These are phyloP conservation scores for Atrina japonica DNA, from an alignment of 2,888 invertebrate genomes.

Conservation along the genomic window DNA sequence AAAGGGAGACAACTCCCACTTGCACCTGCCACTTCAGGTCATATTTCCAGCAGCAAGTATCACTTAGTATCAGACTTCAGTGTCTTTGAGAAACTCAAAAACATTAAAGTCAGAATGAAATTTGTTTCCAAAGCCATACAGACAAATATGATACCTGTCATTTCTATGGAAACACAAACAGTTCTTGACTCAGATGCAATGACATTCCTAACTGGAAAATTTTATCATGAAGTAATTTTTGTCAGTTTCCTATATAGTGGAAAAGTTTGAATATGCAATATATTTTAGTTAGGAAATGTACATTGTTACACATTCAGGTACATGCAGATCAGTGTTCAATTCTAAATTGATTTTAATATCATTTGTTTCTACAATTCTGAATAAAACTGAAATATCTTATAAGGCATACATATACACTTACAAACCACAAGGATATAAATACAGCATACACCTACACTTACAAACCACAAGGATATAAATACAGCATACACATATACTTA, in stretches of 20 bases:
- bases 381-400: too few relatives aligned
- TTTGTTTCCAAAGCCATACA: conserved; percentile 6
- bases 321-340: too few relatives aligned
- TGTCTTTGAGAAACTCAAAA: neutral
- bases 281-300: too few relatives aligned
- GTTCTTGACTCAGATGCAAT: conserved; percentile 20
- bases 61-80: conserved; percentile 1
- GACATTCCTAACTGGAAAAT: conserved; percentile 9
- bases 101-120: neutral
- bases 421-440: too few relatives aligned
- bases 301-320: too few relatives aligned
- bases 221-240: conserved; percentile 4
- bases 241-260: neutral
- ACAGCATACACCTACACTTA: too few relatives aligned
- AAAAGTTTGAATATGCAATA: neutral
- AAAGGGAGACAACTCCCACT: neutral
- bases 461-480: too few relatives aligned
- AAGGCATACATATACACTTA: too few relatives aligned
- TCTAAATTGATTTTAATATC: too few relatives aligned
- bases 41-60: neutral
- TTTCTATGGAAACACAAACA: conserved; percentile 9
- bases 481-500: too few relatives aligned
- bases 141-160: neutral
- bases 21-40: neutral
- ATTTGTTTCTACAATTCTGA: too few relatives aligned